Evolutionary conservation across 2,113 vertebrate species (phyloP).

Genomic region (Rhinopomastus cyanomelas): DNA sequence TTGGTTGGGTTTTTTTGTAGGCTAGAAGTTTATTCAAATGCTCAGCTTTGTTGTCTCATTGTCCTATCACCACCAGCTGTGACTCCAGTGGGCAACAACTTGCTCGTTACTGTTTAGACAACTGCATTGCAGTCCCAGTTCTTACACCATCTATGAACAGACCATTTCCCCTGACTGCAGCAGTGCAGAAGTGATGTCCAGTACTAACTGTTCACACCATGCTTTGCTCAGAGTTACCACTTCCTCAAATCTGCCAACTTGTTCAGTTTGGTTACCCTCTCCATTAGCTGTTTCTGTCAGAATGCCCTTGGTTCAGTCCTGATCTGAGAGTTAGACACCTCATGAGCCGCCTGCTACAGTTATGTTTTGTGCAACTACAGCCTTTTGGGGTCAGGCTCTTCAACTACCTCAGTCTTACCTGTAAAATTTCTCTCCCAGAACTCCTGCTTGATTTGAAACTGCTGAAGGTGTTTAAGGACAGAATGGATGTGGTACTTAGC

Average conservation of each 20-base stretch:
- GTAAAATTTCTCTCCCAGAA: not conserved
- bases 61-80: not conserved
- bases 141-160: not conserved
- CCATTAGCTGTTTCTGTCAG: not conserved
- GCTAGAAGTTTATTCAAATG: not conserved
- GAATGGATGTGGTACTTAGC: too few species aligned
- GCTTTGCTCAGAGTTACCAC: slow-evolving; percentile 6
- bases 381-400: not conserved
- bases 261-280: not conserved
- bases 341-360: not conserved
- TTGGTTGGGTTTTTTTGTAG: not conserved
- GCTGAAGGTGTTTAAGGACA: too few species aligned
- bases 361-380: not conserved
- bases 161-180: not conserved
- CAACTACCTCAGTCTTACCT: not conserved
- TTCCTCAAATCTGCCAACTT: slow-evolving; percentile 18
- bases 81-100: not conserved
- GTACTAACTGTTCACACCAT: not conserved
- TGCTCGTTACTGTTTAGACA: not conserved
- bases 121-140: not conserved
- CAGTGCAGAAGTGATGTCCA: not conserved
- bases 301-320: not conserved
- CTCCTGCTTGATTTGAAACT: not conserved
- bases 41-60: not conserved
- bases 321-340: not conserved